Percentiles rank a stretch among this genome's conserved stretches.
Conservation (phyloP, 2,797 vertebrate species). For the Sebastes flavidus region DNA sequence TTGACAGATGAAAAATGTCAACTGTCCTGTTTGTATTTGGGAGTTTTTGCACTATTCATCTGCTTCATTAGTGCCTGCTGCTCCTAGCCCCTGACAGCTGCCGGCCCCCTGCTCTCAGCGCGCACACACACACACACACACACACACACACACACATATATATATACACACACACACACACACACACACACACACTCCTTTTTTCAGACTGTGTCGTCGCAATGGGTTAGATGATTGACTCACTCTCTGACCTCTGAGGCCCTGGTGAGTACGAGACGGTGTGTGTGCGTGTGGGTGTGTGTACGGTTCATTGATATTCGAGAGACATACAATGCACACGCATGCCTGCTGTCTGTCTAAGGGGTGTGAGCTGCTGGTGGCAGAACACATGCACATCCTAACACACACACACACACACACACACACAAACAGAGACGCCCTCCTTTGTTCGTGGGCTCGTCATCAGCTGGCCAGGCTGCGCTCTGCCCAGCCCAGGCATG, state of each 20-base stretch:
- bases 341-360: constrained; percentile 97
- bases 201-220: constrained; percentile 94
- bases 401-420: constrained; percentile 8
- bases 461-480: constrained; percentile 47
- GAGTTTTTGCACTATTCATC: constrained; percentile 99
- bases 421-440: constrained; percentile 8
- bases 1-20: constrained; percentile 99
- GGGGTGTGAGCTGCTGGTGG: constrained; percentile 80
- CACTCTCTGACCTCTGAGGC: constrained; percentile 98
- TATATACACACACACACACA: neutral
- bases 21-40: constrained; percentile 99
- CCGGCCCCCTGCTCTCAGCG: constrained; percentile 83
- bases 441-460: constrained; percentile 48
- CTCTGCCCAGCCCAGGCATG: constrained; percentile 76
- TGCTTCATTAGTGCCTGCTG: constrained; percentile 99
- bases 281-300: constrained; percentile 25
- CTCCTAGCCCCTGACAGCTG: constrained; percentile 97
- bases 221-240: constrained; percentile 98
- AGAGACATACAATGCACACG: constrained; percentile 87
- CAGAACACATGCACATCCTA: constrained; percentile 40
- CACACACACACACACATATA: constrained; percentile 12
- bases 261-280: constrained; percentile 61
- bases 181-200: constrained; percentile 59
- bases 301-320: constrained; percentile 95
- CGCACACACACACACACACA: constrained; percentile 17